Evolutionary conservation across 2,888 invertebrate species (phyloP), one percentile per base, ranked within the genome.

Genomic region (Iselma pallidipennis): DNA sequence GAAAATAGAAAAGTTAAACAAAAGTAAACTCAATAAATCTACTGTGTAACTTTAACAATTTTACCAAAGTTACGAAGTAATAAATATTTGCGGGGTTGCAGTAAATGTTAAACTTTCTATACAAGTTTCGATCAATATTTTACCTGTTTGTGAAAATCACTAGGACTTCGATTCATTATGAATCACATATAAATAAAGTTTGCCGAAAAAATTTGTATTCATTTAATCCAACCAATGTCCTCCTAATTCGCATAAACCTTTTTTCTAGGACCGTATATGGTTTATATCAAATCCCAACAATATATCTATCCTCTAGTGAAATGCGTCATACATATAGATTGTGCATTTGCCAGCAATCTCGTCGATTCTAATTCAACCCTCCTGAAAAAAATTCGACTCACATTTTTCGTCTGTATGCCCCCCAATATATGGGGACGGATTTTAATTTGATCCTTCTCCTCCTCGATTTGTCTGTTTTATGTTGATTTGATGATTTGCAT

Each of bases 41-140:
- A 16, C 26, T 16, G 6, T 16, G 6, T 12, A 51, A 51, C 31
- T 51, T 51, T 31, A 29, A 51, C 31, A 51, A 51, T 51, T 29
- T 51, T 29, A 21, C 29, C 2, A 51, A 51, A 51, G 28, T 51
- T 29, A 19, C 31, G 14, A 14, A 31, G 51, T 31, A 23, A 51
- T 51, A 51, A 51, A 51, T 51, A 51, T 51, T 51, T 28, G 51
- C 21, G 21, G 19, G 42, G 42, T 42, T 42, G 42, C 42, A 42
- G 42, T 42, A 42, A 19, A 19, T 42, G 42, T 9, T 19, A 19
- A 42, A 42, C 42, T 42, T 42, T 42, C 19, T 10, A 19, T 10
- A 29, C 2, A 10, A 42, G 42, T 42, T 19, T 42, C 16, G 42
- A 42, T 42, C 42, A 21, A 42, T 21, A 42, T 42, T 21, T 12